Conservation (phyloP, 1,140 invertebrate species). For the Panagrolaimus sp. region DNA sequence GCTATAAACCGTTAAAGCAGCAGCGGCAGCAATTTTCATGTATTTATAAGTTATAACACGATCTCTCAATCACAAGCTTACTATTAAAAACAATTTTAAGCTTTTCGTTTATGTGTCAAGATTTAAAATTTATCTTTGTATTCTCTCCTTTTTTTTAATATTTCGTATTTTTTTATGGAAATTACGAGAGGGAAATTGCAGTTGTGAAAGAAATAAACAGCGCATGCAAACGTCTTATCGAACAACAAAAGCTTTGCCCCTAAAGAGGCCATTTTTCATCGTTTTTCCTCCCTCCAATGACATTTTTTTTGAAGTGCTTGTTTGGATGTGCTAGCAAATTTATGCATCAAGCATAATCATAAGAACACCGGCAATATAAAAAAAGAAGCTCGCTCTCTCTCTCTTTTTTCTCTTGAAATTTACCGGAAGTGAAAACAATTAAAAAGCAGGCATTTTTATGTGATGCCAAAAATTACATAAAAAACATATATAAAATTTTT, state of each 20-base stretch:
- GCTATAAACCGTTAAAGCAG: too few relatives aligned
- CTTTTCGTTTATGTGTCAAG: too few relatives aligned
- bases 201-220: conserved; percentile 13
- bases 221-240: not conserved
- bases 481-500: conserved; percentile 14
- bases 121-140: too few relatives aligned
- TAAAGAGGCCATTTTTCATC: conserved; percentile 9
- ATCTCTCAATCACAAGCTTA: too few relatives aligned
- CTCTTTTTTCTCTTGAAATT: not conserved
- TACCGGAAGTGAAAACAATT: not conserved
- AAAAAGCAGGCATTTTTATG: not conserved
- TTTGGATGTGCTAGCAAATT: not conserved
- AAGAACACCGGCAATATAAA: too few relatives aligned
- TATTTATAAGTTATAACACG: too few relatives aligned
- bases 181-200: not conserved
- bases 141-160: too few relatives aligned
- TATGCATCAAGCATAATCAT: not conserved
- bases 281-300: not conserved
- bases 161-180: too few relatives aligned
- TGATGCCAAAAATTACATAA: not conserved
- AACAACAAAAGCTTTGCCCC: conserved; percentile 9
- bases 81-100: too few relatives aligned
- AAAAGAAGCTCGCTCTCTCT: too few relatives aligned
- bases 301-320: not conserved
- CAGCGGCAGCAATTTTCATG: too few relatives aligned